These are phyloP conservation scores for Drosophila subsilvestris DNA, from an alignment of 2,888 invertebrate genomes.

Conservation along the genomic window DNA sequence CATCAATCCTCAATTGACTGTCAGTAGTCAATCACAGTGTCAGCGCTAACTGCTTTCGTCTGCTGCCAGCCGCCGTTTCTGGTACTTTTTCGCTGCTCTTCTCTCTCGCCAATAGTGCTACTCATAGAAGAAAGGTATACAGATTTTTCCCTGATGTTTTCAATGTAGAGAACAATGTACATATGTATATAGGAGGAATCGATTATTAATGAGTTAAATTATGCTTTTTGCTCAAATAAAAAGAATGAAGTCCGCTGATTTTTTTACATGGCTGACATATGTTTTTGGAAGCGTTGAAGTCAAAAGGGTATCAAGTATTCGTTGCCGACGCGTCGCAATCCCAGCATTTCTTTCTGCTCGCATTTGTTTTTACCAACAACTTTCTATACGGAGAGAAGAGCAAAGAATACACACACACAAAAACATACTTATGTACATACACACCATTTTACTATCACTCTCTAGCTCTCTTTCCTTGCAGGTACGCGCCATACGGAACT, in stretches of 20 bases:
- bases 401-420: background rate
- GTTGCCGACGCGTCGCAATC: background rate
- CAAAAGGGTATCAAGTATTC: background rate
- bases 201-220: background rate
- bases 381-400: constrained; percentile 13
- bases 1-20: constrained; percentile 47
- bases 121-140: background rate
- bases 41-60: constrained; percentile 47
- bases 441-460: background rate
- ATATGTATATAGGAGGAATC: background rate
- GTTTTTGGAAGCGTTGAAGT: too few relatives aligned
- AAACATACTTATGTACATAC: background rate
- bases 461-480: constrained; percentile 39
- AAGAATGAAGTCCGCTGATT: background rate
- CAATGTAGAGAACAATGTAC: background rate
- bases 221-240: too few relatives aligned
- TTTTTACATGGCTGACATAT: background rate
- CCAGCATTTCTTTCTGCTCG: background rate
- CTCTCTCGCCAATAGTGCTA: background rate
- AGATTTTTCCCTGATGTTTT: background rate
- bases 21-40: constrained; percentile 45
- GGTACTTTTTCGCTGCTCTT: constrained; percentile 1
- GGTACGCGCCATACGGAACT: constrained; percentile 92
- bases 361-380: constrained; percentile 3
- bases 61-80: constrained; percentile 6